Conservation (phyloP, 1,140 invertebrate genomes). For the Epicauta chinensis region DNA sequence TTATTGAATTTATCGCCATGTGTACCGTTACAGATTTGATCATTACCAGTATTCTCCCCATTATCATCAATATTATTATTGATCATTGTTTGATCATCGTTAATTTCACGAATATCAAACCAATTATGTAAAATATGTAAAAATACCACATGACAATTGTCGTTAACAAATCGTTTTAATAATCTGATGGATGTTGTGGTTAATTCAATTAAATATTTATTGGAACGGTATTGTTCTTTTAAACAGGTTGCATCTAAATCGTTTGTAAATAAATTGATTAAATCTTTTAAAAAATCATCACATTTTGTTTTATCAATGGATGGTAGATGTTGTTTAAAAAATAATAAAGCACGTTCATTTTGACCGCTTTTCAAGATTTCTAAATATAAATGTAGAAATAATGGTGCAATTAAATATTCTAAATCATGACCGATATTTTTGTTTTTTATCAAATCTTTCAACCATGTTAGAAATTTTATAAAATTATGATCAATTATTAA, state of each 20-base stretch:
- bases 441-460: constrained; percentile 30
- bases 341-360: constrained; percentile 28
- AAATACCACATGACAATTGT: constrained; percentile 35
- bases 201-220: constrained; percentile 31
- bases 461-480: constrained; percentile 35
- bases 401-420: constrained; percentile 31
- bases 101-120: constrained; percentile 31
- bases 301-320: constrained; percentile 32
- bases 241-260: constrained; percentile 16
- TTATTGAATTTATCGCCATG: constrained; percentile 12
- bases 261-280: constrained; percentile 26
- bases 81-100: constrained; percentile 6
- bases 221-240: constrained; percentile 31
- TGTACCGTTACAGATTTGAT: constrained; percentile 7
- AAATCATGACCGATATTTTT: constrained; percentile 31
- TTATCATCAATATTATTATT: constrained; percentile 1
- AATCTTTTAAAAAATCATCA: constrained; percentile 31
- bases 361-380: constrained; percentile 33
- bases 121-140: constrained; percentile 37
- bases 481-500: constrained; percentile 35
- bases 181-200: constrained; percentile 26
- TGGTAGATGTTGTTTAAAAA: constrained; percentile 32
- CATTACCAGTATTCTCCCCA: no score
- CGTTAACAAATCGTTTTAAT: constrained; percentile 35
- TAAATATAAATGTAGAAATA: constrained; percentile 40